Evolutionary conservation across 2,797 vertebrate species (phyloP).

Genomic region (Betta splendens): DNA sequence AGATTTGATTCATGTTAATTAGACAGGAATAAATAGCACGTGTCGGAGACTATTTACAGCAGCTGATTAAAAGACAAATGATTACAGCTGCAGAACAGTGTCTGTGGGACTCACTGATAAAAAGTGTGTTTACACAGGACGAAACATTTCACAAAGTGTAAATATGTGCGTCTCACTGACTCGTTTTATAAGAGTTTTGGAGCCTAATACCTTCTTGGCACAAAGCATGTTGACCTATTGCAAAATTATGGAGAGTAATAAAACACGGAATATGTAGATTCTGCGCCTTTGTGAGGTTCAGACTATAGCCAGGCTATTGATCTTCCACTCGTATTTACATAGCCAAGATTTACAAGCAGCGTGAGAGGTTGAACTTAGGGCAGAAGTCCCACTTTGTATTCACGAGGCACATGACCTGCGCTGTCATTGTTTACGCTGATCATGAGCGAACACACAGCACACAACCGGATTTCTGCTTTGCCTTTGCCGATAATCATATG

Average conservation of each 20-base stretch:
- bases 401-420: neutral
- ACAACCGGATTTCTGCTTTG: conserved; percentile 17
- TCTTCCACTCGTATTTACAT: neutral
- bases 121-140: neutral
- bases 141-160: neutral
- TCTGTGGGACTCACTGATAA: neutral
- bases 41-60: neutral
- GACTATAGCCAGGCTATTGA: neutral
- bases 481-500: neutral
- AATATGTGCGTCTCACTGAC: neutral
- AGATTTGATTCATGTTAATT: neutral
- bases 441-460: neutral
- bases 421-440: neutral
- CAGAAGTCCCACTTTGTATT: neutral
- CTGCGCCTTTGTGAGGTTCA: neutral
- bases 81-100: neutral
- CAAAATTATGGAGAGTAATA: neutral
- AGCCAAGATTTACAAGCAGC: neutral
- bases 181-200: neutral
- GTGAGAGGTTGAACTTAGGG: neutral
- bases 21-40: neutral
- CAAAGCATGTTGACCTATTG: neutral
- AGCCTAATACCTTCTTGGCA: neutral
- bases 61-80: neutral
- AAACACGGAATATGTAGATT: neutral